Conservation (phyloP, 2,113 vertebrate species). For the Lota lota region DNA sequence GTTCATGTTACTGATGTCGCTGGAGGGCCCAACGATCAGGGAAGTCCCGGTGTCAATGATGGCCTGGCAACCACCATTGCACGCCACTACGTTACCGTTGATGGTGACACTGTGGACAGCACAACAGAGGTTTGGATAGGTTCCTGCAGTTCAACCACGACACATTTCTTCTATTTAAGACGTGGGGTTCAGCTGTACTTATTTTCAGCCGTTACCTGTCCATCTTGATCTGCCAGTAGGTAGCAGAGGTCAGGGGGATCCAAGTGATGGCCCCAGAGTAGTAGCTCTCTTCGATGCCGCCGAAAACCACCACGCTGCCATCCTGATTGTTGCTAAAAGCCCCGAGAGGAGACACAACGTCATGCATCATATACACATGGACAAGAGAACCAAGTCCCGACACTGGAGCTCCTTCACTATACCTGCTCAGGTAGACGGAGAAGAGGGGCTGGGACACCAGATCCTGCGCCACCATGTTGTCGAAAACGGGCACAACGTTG, state of each 20-base stretch:
- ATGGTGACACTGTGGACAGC: conserved; percentile 53
- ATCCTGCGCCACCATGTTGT: conserved; percentile 54
- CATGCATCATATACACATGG: background rate
- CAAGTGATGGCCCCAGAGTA: conserved; percentile 68
- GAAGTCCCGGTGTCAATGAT: conserved; percentile 71
- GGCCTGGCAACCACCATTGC: conserved; percentile 59
- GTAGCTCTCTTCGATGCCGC: conserved; percentile 57
- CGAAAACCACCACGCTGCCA: conserved; percentile 72
- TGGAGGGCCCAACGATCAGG: conserved; percentile 56
- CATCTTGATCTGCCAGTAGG: conserved; percentile 78
- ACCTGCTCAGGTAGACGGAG: conserved; percentile 66
- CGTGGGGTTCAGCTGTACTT: background rate
- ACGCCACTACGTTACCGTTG: conserved; percentile 60
- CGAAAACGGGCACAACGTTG: conserved; percentile 55
- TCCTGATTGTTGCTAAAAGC: conserved; percentile 38
- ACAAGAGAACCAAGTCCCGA: background rate
- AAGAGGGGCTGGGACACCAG: conserved; percentile 48
- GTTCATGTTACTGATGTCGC: conserved; percentile 61
- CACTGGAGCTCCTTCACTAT: conserved; percentile 1
- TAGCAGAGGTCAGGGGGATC: conserved; percentile 68
- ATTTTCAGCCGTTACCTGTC: conserved; percentile 63
- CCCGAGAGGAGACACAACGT: background rate
- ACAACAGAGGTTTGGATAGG: background rate
- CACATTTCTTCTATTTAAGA: background rate
- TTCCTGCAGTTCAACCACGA: background rate